Base-by-base conservation (phyloP, 2,888 invertebrate species). In the Andrena trimmerana region DNA sequence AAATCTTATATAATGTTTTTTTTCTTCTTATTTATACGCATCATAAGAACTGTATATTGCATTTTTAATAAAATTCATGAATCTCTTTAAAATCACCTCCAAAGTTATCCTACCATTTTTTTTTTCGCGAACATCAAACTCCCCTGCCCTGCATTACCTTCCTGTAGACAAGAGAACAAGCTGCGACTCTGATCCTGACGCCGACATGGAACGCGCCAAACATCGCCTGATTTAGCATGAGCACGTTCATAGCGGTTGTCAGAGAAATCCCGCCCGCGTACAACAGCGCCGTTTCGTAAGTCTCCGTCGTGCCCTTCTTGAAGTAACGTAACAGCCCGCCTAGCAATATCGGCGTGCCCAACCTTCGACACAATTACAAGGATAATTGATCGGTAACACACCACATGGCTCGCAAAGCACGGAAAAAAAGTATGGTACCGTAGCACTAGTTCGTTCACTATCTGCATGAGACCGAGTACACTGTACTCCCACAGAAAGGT, bases 121-220 rank as follows among this genome's bases (percentile, higher is more conserved):
- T 10, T 36, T 36, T 36, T 27, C 27, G 2, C 0, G 8, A 10
- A 36, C 36, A 10, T 36, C 36, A 10, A 36, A 36, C 3, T 36
- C 3, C 36, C 36, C 36, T 36, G 0, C 10, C n/a, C 1, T 24
- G 13, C 16, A 68, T 91, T 94, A 98, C 98, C 96, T 98, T 98
- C 95, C 97, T 96, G 92, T 97, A 98, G 75, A 98, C 96, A 16
- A 98, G 94, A 2, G 97, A 97, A 92, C 98, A 97, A 70, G 97
- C 96, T 0, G 98, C 97, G 0, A 98, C 96, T 86, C 98, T 95
- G 72, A 98, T 96, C 94, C 96, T 96, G 96, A 97, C 97, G 36
- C 98, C 98, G 63, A 97, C 95, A 91, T 97, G 96, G 89, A 96
- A 96, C 6, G 96, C 96, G 74, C 95, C 95, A 92, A 96, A 96